A percentile compares a stretch with the other conserved stretches of the same genome.
Evolutionary conservation across 2,888 invertebrate genomes (phyloP).

Genomic region (Philhelius pedissequus): DNA sequence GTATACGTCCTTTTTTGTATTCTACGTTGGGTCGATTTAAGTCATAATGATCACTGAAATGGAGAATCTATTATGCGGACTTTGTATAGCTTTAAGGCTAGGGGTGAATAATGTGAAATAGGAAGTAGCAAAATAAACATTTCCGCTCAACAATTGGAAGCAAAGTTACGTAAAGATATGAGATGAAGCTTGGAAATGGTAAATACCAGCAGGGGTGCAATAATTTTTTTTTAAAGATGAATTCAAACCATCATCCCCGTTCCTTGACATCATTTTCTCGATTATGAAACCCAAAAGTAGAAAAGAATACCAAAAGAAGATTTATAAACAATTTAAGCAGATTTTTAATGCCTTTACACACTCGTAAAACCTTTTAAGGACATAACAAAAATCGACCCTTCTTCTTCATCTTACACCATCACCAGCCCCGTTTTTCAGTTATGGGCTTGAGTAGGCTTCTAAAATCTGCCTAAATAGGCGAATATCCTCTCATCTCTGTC

Average conservation of each 20-base stretch:
- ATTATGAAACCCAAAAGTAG: neutral
- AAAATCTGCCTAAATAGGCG: conserved; percentile 56
- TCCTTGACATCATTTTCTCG: neutral
- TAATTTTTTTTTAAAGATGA: conserved; percentile 23
- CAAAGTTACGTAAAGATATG: neutral
- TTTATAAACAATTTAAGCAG: conserved; percentile 63
- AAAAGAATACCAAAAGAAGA: conserved; percentile 29
- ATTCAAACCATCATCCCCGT: neutral
- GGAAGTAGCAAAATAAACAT: conserved; percentile 64
- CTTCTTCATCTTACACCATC: neutral
- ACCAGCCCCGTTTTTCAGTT: neutral
- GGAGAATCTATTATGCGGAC: conserved; percentile 64
- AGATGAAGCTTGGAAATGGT: neutral
- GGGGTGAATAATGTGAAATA: neutral
- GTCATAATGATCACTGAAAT: conserved; percentile 66
- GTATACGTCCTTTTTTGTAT: conserved; percentile 8
- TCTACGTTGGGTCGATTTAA: conserved; percentile 56
- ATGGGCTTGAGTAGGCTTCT: neutral
- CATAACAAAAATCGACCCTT: neutral
- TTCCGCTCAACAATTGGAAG: conserved; percentile 44
- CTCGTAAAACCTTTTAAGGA: conserved; percentile 29
- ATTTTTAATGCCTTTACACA: conserved; percentile 18
- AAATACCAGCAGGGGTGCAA: conserved; percentile 53
- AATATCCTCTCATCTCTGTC: conserved; percentile 50
- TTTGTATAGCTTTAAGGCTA: neutral